Evolutionary conservation across 2,888 invertebrate species (phyloP).

Genomic region (Pollenia labialis): DNA sequence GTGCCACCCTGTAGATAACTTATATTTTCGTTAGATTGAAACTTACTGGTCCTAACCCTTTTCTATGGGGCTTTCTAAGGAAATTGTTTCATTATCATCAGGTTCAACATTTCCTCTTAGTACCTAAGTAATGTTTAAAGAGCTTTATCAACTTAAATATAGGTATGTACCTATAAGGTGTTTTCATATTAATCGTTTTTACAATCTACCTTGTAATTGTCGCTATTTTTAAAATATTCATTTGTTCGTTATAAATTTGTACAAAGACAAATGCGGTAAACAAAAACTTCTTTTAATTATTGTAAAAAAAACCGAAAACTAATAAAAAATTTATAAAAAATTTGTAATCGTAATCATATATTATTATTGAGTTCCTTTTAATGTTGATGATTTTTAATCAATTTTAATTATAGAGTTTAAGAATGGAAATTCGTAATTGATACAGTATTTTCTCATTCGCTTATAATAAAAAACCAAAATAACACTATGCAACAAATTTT

Average conservation of each 20-base stretch:
- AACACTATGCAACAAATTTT: no score
- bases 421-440: slow-evolving; percentile 40
- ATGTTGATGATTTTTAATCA: slow-evolving; percentile 51
- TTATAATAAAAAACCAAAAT: neutral
- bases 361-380: slow-evolving; percentile 27
- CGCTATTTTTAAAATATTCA: neutral
- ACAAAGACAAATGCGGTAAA: neutral
- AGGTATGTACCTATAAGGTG: slow-evolving; percentile 7
- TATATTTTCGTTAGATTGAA: slow-evolving; percentile 23
- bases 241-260: neutral
- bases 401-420: slow-evolving; percentile 50
- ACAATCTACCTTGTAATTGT: slow-evolving; percentile 33
- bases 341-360: slow-evolving; percentile 26
- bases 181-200: slow-evolving; percentile 29
- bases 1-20: neutral
- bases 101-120: neutral
- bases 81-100: slow-evolving; percentile 2
- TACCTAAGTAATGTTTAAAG: neutral
- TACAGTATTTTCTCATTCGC: neutral
- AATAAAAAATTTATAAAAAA: neutral
- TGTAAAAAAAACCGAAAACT: neutral
- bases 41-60: neutral
- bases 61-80: neutral
- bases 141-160: slow-evolving; percentile 23
- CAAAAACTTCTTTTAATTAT: neutral